These are phyloP conservation scores for Vidua macroura DNA, from an alignment of 2,113 vertebrate species.

Conservation along the genomic window DNA sequence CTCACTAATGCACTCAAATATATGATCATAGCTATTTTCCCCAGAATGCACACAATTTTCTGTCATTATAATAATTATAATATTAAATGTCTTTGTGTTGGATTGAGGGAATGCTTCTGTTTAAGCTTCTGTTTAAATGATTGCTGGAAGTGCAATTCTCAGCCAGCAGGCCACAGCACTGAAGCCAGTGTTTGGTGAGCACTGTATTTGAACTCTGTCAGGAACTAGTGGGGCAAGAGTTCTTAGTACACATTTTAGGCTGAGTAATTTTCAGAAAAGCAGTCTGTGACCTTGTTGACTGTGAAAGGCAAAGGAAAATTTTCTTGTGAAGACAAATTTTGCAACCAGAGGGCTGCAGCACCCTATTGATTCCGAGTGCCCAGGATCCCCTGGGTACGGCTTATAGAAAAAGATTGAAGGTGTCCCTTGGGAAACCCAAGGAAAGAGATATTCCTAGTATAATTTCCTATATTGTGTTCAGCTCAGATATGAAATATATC, in stretches of 20 bases:
- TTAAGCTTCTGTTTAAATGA: neutral
- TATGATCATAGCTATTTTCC: neutral
- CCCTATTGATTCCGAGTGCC: neutral
- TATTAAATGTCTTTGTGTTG: neutral
- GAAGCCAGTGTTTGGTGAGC: neutral
- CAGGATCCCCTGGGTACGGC: neutral
- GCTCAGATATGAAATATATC: neutral
- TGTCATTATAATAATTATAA: neutral
- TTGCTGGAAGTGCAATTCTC: neutral
- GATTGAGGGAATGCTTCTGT: neutral
- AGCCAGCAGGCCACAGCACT: neutral
- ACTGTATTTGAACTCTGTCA: neutral
- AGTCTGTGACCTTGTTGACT: neutral
- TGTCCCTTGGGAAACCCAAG: neutral
- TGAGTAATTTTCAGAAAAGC: neutral
- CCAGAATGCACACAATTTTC: neutral
- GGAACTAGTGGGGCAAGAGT: neutral
- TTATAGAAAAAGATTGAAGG: neutral
- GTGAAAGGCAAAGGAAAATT: neutral
- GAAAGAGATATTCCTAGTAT: neutral
- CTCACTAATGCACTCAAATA: neutral
- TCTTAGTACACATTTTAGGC: neutral
- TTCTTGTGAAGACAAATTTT: neutral
- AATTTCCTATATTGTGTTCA: neutral
- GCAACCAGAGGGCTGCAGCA: neutral